These are phyloP conservation scores for Oreonectes daqikongensis DNA, from an alignment of 2,797 vertebrate species.

Conservation along the genomic window DNA sequence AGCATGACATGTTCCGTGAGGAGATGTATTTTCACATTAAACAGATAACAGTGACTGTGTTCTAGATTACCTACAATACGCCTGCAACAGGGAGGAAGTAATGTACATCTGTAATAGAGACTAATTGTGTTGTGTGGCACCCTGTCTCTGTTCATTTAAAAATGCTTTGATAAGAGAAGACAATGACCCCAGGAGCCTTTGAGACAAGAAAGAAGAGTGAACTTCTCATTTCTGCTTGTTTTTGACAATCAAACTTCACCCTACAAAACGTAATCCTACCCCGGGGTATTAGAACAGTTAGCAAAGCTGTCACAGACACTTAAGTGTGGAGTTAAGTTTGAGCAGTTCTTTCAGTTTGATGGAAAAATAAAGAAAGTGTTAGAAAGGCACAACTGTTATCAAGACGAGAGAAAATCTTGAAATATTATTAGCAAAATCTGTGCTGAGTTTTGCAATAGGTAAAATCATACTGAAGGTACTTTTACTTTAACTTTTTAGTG, in stretches of 20 bases:
- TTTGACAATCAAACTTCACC: constrained; percentile 45
- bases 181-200: constrained; percentile 45
- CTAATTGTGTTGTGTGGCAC: constrained; percentile 54
- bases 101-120: constrained; percentile 42
- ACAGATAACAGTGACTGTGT: constrained; percentile 45
- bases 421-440: not conserved
- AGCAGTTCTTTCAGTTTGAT: constrained; percentile 30
- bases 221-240: constrained; percentile 38
- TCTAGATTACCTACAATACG: constrained; percentile 49
- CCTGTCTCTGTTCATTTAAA: constrained; percentile 56
- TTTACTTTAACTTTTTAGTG: not conserved
- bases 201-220: constrained; percentile 32
- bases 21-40: constrained; percentile 45
- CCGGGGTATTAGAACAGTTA: constrained; percentile 66
- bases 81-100: constrained; percentile 31
- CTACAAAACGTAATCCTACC: constrained; percentile 70
- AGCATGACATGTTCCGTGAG: constrained; percentile 34
- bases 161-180: constrained; percentile 55
- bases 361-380: constrained; percentile 1
- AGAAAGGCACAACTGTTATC: not conserved
- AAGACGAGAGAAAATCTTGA: not conserved
- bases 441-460: too few species aligned
- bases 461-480: not conserved
- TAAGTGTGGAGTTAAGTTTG: constrained; percentile 51
- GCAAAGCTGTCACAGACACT: constrained; percentile 63